Base-by-base conservation (phyloP, 1,140 invertebrate genomes). In the Aphelenchoides fujianensis region DNA sequence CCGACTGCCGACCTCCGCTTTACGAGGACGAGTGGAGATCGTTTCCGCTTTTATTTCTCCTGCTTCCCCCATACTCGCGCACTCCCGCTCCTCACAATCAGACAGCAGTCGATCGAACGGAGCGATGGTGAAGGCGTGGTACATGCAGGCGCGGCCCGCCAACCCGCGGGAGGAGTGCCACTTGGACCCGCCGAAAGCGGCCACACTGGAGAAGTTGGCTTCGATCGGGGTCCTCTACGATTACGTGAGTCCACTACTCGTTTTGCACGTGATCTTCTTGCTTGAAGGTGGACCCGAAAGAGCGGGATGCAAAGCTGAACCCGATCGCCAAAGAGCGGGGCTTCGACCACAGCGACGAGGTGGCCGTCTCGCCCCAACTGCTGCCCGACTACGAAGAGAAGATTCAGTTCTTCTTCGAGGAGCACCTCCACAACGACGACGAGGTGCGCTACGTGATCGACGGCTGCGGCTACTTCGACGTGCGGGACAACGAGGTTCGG, bases 371-470 rank as follows among this genome's bases (percentile, higher is more conserved):
- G 0, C 89, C 90, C 81, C 89, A 92, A 68, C 92, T 90, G 79
- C 85, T 97, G 0, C 88, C 89, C 2, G 91, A 96, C 85, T 97
- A 95, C 85, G 92, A 94, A 75, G 90, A 91, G 78, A 95, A 93
- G 86, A 89, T 97, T 3, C 94, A 94, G 84, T 89, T 87, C 3
- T 98, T 98, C 85, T 97, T 89, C 80, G 89, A 89, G 3, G 96
- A 98, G 85, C 96, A 98, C 86, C 86, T 99, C 54, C 96, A 99
- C 83, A 91, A 91, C 1, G 96, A 98, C 87, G 95, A 98, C 85
- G 96, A 98, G 87, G 95, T 98, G 75, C 89, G 96, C 59, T 89
- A 93, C 55, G 86, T 93, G 59, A 69, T 92, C 23, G 91, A 91
- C 64, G 94, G 93, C 31, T 91, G 89, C 57, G 94, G 95, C 0